Percentiles rank a stretch among this genome's conserved stretches.
phyloP scores from a whole-genome alignment of 2,113 vertebrate species.

The Phrynocephalus versicolor region DNA sequence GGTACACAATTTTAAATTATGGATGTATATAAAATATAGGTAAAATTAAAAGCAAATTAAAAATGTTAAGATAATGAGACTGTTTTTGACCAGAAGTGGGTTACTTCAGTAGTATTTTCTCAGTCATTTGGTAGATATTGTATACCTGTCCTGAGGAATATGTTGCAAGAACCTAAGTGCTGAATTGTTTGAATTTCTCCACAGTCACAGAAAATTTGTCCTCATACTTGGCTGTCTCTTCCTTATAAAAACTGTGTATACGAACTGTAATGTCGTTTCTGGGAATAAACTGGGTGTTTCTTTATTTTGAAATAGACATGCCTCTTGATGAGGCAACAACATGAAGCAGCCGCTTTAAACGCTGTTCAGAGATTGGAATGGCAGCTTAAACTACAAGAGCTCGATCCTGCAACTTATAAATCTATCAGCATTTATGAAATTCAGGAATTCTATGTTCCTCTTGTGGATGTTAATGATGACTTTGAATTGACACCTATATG shows the following conservation, averaged over 20 bases:
- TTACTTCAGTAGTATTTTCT: too few species aligned
- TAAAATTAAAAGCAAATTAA: too few species aligned
- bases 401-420: slow-evolving; percentile 95
- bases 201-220: too few species aligned
- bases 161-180: too few species aligned
- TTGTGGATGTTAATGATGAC: slow-evolving; percentile 98
- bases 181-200: too few species aligned
- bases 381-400: slow-evolving; percentile 98
- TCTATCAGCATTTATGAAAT: slow-evolving; percentile 98
- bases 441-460: slow-evolving; percentile 96
- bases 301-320: slow-evolving; percentile 83
- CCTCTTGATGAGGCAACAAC: slow-evolving; percentile 98
- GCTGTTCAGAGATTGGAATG: slow-evolving; percentile 97
- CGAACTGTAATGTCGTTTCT: neutral
- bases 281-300: neutral
- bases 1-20: too few species aligned
- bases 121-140: too few species aligned
- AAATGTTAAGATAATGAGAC: too few species aligned
- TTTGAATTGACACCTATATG: slow-evolving; percentile 98
- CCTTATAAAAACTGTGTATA: neutral
- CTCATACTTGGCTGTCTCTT: neutral
- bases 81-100: too few species aligned
- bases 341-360: slow-evolving; percentile 96
- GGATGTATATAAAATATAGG: too few species aligned
- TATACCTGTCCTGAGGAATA: too few species aligned